Evolutionary conservation across 2,888 invertebrate genomes (phyloP).

Genomic region (Agriopis leucophaearia): DNA sequence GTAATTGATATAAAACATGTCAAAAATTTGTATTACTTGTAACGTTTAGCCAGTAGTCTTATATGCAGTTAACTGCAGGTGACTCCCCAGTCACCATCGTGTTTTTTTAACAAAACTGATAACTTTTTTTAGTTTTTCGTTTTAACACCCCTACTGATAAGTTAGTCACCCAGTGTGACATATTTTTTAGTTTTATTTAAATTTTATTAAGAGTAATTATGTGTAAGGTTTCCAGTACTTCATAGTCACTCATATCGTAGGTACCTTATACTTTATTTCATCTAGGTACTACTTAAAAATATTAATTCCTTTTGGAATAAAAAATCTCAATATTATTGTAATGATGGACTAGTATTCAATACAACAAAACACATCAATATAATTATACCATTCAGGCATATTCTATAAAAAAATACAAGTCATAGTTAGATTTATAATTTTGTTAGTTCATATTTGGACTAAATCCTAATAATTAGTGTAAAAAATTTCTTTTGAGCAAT

Average conservation of each 20-base stretch:
- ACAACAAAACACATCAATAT: slow-evolving; percentile 54
- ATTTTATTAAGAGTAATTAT: neutral
- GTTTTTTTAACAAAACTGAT: neutral
- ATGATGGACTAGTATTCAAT: slow-evolving; percentile 78
- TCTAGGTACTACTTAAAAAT: slow-evolving; percentile 14
- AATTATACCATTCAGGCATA: slow-evolving; percentile 54
- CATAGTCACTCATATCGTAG: neutral
- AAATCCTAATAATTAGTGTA: slow-evolving; percentile 40
- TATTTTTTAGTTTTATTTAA: neutral
- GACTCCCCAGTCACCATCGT: neutral
- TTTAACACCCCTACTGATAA: neutral
- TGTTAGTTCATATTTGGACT: slow-evolving; percentile 38
- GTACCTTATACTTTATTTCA: slow-evolving; percentile 3
- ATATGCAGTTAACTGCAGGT: neutral
- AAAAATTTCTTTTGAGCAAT: slow-evolving; percentile 60
- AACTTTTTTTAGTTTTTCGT: neutral
- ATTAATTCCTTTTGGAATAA: slow-evolving; percentile 26
- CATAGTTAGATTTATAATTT: slow-evolving; percentile 14
- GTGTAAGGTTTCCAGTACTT: slow-evolving; percentile 5
- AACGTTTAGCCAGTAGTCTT: no score
- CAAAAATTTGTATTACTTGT: no score
- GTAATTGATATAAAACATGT: no score
- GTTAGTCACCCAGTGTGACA: neutral
- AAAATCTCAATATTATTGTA: slow-evolving; percentile 55
- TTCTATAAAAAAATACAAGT: slow-evolving; percentile 53